Evolutionary conservation across 2,113 vertebrate species (phyloP).

Genomic region (Cariama cristata): DNA sequence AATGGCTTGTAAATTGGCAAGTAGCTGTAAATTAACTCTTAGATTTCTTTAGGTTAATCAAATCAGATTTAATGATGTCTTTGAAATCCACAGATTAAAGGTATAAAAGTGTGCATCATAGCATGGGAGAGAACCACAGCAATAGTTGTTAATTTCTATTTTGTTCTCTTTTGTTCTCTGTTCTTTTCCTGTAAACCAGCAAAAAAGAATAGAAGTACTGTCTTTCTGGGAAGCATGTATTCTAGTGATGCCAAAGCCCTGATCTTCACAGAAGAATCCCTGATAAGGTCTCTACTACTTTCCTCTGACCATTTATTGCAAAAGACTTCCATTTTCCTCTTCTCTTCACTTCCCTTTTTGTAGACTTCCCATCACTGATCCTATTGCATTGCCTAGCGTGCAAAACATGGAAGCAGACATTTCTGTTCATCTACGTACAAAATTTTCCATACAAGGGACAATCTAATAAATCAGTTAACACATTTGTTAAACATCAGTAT

Average conservation of each 20-base stretch:
- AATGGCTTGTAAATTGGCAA: constrained; percentile 33
- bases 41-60: constrained; percentile 53
- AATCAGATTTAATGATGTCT: constrained; percentile 37
- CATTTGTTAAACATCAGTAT: constrained; percentile 1
- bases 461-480: constrained; percentile 13
- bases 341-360: background rate
- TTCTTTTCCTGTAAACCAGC: background rate
- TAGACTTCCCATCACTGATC: background rate
- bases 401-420: background rate
- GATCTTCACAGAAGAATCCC: background rate
- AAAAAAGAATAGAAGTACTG: background rate
- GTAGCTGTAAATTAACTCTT: constrained; percentile 38
- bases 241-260: background rate
- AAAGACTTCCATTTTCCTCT: background rate
- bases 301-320: background rate
- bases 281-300: background rate
- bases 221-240: background rate
- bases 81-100: constrained; percentile 47
- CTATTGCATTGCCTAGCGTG: background rate
- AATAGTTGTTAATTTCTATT: background rate
- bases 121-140: background rate
- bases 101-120: background rate
- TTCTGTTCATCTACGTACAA: background rate
- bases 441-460: background rate
- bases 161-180: background rate